Evolutionary conservation across 2,113 vertebrate genomes (phyloP).

Genomic region (Megatriorchis doriae): DNA sequence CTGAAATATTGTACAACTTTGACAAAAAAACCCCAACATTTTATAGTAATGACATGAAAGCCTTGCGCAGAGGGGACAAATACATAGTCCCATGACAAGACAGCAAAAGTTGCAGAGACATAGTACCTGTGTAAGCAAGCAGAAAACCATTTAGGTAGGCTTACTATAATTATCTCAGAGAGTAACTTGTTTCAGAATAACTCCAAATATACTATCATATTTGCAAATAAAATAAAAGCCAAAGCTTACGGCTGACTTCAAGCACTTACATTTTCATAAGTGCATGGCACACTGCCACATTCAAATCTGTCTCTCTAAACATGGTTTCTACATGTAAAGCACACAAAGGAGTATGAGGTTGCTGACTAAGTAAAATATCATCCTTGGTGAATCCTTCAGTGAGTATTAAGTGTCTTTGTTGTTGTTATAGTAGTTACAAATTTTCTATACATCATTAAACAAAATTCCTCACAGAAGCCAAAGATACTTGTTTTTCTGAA

Average conservation of each 20-base stretch:
- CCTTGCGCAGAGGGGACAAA: neutral
- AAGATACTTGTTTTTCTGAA: neutral
- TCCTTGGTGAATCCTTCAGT: neutral
- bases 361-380: neutral
- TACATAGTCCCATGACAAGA: neutral
- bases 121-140: neutral
- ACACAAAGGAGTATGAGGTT: neutral
- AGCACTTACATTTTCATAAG: neutral
- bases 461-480: neutral
- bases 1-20: neutral
- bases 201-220: neutral
- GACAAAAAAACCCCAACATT: rapidly evolving
- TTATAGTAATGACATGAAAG: neutral
- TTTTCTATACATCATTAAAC: neutral
- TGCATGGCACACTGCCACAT: neutral
- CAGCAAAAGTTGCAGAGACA: neutral
- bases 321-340: neutral
- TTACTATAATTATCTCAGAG: neutral
- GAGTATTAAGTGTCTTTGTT: neutral
- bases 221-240: neutral
- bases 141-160: neutral
- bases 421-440: neutral
- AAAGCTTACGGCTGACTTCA: neutral
- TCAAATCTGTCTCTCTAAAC: neutral
- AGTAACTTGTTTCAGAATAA: neutral